A percentile compares a stretch with the other conserved stretches of the same genome.
phyloP scores from a whole-genome alignment of 2,113 vertebrate species.

The Climacteris rufus region DNA sequence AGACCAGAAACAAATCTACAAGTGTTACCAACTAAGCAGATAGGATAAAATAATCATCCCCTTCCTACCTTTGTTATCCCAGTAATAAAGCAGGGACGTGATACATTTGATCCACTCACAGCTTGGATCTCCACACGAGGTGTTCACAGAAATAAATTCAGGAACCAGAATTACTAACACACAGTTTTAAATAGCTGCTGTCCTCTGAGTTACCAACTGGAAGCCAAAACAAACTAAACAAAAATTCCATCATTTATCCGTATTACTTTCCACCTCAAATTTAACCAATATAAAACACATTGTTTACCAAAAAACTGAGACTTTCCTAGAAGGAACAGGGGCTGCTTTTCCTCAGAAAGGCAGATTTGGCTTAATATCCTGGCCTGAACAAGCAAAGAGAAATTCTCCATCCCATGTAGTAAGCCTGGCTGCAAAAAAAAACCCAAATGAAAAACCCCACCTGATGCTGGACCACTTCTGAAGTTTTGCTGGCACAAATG shows the following conservation, averaged over 20 bases:
- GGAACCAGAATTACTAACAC: not conserved
- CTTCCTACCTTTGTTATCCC: not conserved
- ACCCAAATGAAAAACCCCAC: not conserved
- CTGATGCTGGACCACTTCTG: not conserved
- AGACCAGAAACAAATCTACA: not conserved
- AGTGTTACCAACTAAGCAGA: not conserved
- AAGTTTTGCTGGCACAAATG: not conserved
- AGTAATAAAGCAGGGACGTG: not conserved
- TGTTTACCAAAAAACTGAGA: not conserved
- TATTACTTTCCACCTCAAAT: not conserved
- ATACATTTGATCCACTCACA: not conserved
- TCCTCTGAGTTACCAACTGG: not conserved
- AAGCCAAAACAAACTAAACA: not conserved
- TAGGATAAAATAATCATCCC: not conserved
- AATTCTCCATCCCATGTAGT: not conserved
- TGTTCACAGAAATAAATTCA: not conserved
- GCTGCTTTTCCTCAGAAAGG: not conserved
- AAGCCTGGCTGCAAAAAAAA: not conserved
- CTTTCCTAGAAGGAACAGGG: not conserved
- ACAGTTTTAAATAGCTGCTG: not conserved
- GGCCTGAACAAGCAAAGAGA: not conserved
- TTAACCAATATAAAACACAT: not conserved
- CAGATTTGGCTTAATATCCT: not conserved
- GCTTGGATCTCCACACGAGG: not conserved
- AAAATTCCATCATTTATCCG: not conserved